Conservation (phyloP, 2,113 vertebrate species). For the Anolis carolinensis region DNA sequence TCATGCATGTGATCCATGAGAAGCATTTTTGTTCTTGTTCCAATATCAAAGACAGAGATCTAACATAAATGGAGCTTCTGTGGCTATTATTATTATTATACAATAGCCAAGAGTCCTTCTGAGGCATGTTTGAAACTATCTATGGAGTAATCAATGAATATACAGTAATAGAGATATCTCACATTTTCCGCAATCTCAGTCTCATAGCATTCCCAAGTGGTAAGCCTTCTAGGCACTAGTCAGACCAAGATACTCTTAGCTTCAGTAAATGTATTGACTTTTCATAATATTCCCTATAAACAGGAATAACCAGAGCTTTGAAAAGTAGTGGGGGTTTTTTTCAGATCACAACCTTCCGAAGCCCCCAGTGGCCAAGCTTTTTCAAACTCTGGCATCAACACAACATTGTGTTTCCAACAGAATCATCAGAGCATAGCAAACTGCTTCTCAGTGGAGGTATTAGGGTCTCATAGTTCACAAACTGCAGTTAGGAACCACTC, state of each 20-base stretch:
- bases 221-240: not conserved
- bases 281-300: not conserved
- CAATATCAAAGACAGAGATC: not conserved
- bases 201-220: not conserved
- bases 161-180: not conserved
- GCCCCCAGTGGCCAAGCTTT: too few relatives aligned
- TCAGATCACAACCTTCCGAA: too few relatives aligned
- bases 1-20: too few relatives aligned
- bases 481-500: too few relatives aligned
- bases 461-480: too few relatives aligned
- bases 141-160: not conserved
- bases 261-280: not conserved
- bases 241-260: not conserved
- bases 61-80: not conserved
- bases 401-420: too few relatives aligned
- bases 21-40: too few relatives aligned
- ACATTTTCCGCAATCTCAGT: not conserved
- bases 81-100: too few relatives aligned
- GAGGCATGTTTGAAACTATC: not conserved
- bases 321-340: too few relatives aligned
- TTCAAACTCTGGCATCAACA: too few relatives aligned
- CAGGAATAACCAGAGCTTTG: not conserved
- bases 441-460: too few relatives aligned
- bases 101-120: not conserved
- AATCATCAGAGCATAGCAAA: too few relatives aligned